phyloP scores from a whole-genome alignment of 2,888 invertebrate species.

The Criorhina ranunculi region DNA sequence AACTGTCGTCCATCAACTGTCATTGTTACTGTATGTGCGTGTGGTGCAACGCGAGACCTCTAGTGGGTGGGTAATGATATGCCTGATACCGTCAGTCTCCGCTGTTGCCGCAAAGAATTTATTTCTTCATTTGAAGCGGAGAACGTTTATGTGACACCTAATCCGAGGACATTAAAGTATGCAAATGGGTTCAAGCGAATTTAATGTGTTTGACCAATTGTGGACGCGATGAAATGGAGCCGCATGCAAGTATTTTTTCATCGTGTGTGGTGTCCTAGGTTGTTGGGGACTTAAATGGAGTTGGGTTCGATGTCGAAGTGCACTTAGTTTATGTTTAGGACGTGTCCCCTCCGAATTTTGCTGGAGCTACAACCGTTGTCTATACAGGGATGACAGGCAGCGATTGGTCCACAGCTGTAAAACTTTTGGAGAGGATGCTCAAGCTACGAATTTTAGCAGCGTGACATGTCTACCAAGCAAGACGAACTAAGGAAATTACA shows the following conservation, averaged over 20 bases:
- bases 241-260: neutral
- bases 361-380: too few species aligned
- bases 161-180: slow-evolving; percentile 56
- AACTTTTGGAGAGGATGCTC: too few species aligned
- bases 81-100: slow-evolving; percentile 11
- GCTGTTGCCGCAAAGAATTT: slow-evolving; percentile 48
- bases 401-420: too few species aligned
- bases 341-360: too few species aligned
- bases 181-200: slow-evolving; percentile 55
- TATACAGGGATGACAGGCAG: too few species aligned
- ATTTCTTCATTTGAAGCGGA: slow-evolving; percentile 63
- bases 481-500: too few species aligned
- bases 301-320: too few species aligned
- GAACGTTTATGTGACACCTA: slow-evolving; percentile 39
- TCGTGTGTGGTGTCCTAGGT: neutral
- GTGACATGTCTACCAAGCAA: too few species aligned
- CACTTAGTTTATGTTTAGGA: too few species aligned
- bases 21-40: slow-evolving; percentile 30
- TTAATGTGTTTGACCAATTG: slow-evolving; percentile 44
- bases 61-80: slow-evolving; percentile 66
- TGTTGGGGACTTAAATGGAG: neutral
- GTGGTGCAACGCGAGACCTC: slow-evolving; percentile 42
- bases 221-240: neutral
- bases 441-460: too few species aligned
- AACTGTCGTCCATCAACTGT: slow-evolving; percentile 67